Evolutionary conservation across 2,797 vertebrate genomes (phyloP), one percentile per base, ranked within the genome.

Genomic region (Megalops cyprinoides): DNA sequence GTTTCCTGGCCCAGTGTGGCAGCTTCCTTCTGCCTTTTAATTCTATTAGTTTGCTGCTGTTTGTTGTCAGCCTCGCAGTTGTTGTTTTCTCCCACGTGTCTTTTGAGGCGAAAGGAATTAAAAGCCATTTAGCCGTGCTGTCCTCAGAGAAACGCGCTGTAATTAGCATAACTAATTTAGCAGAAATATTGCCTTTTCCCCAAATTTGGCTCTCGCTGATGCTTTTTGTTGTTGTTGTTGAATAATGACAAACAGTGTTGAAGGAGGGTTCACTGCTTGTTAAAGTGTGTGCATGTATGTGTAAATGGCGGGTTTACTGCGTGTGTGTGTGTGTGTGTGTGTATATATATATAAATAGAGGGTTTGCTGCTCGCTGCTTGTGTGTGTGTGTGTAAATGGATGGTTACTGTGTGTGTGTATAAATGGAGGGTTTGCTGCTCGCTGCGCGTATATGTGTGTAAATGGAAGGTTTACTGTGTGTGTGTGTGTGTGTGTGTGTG

Each of bases 141-240:
- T 89, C 92, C 89, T 90, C 86, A 71, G 91, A 94, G 93, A 94
- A 85, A 87, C 85, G 89, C 87, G 87, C 90, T 91, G 92, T 92
- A 94, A 95, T 95, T 94, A 94, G 91, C 93, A 94, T 92, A 92
- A 93, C 92, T 94, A 94, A 95, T 94, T 94, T 92, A 94, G 92
- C 91, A 91, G 91, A 95, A 94, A 93, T 93, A 91, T 93, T 92
- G 84, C 85, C 90, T 91, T 92, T 92, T 90, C 89, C 88, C 89
- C 90, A 90, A 92, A 92, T 91, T 87, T 89, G 84, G 81, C 85
- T 75, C 84, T 48, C n/a, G 69, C 34, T 18, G 39, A 6, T 82
- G 42, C 69, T 81, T 37, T 65, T 58, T 77, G 60, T 76, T n/a
- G 48, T 10, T 82, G 80, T 60, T 78, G 37, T 84, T 82, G 86